A percentile compares a stretch with the other conserved stretches of the same genome.
Conservation (phyloP, 2,113 vertebrate species). For the Psammodynastes pulverulentus region DNA sequence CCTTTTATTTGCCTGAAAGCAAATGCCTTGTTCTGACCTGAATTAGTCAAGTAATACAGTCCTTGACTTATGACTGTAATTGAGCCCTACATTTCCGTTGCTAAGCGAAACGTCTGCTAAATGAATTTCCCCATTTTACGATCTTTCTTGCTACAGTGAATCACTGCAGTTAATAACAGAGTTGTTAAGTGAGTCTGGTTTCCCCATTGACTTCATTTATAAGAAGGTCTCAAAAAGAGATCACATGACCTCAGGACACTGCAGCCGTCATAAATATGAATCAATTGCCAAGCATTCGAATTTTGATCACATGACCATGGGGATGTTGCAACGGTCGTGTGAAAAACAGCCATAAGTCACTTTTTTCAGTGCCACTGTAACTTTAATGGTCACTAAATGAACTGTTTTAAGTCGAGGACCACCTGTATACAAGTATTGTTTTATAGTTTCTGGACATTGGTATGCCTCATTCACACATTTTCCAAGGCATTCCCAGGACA, state of each 20-base stretch:
- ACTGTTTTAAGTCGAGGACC: not conserved
- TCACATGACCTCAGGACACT: not conserved
- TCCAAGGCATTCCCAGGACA: not conserved
- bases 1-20: not conserved
- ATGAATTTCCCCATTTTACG: not conserved
- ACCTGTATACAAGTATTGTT: not conserved
- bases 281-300: not conserved
- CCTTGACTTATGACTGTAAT: not conserved
- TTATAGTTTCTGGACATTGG: not conserved
- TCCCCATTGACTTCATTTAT: not conserved
- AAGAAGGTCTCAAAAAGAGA: not conserved
- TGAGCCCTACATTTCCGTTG: not conserved
- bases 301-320: not conserved
- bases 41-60: not conserved
- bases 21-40: not conserved
- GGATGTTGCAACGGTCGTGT: not conserved
- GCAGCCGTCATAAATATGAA: not conserved
- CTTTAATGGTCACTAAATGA: not conserved
- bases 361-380: not conserved
- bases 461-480: not conserved
- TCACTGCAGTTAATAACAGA: not conserved
- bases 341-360: not conserved
- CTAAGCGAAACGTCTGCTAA: not conserved
- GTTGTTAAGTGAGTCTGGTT: not conserved
- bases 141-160: not conserved